phyloP scores from a whole-genome alignment of 2,888 invertebrate species.

The Drosophila birchii region DNA sequence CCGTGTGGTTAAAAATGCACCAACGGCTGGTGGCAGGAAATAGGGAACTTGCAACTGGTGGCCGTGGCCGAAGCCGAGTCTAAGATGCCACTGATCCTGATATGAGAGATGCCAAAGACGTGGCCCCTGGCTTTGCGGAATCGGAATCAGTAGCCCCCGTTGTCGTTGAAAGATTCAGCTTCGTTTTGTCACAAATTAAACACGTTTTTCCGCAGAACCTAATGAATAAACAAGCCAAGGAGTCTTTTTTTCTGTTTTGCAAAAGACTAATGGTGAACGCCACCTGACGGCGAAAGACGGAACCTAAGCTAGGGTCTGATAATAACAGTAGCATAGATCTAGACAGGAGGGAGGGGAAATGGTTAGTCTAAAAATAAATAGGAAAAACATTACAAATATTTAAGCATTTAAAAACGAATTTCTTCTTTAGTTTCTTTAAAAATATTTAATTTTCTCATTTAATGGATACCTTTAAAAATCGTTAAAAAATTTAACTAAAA shows the following conservation, averaged over 20 bases:
- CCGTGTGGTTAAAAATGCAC: constrained; percentile 9
- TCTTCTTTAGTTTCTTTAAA: not conserved
- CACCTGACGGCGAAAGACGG: constrained; percentile 7
- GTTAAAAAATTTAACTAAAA: not conserved
- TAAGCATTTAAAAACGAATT: not conserved
- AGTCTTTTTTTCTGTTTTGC: not conserved
- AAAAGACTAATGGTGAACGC: not conserved
- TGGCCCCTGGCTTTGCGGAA: not conserved
- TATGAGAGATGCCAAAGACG: constrained; percentile 41
- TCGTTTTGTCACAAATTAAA: constrained; percentile 84
- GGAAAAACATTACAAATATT: not conserved
- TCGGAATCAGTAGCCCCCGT: constrained; percentile 22
- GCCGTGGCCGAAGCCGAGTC: not conserved
- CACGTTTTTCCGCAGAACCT: constrained; percentile 83
- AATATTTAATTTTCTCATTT: not conserved
- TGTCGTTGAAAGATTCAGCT: constrained; percentile 58
- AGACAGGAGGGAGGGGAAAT: not conserved
- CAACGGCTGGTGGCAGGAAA: constrained; percentile 5
- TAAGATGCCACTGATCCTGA: constrained; percentile 69
- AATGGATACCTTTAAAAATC: not conserved
- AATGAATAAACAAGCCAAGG: constrained; percentile 79
- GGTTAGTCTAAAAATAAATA: not conserved
- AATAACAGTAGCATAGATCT: not conserved
- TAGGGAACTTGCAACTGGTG: not conserved
- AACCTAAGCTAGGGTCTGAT: not conserved